phyloP scores from a whole-genome alignment of 2,797 vertebrate species.

The Etheostoma nigrum region DNA sequence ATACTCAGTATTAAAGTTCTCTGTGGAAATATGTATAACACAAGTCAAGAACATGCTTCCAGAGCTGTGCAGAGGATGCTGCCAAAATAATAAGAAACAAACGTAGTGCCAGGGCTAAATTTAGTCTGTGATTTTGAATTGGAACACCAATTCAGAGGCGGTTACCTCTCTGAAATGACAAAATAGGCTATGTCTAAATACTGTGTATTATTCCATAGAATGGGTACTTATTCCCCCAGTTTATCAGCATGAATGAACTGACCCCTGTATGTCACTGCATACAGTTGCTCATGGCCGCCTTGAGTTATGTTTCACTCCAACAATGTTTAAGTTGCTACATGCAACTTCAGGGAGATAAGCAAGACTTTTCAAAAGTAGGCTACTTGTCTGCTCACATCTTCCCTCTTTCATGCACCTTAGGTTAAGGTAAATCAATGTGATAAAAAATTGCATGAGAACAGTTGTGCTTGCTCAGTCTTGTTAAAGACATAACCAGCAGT shows the following conservation, averaged over 20 bases:
- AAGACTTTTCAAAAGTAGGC: not conserved
- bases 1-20: not conserved
- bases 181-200: not conserved
- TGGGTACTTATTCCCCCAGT: not conserved
- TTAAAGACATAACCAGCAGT: conserved; percentile 25
- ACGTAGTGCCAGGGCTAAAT: conserved; percentile 69
- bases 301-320: not conserved
- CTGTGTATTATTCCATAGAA: not conserved
- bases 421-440: not conserved
- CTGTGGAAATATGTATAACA: conserved; percentile 1
- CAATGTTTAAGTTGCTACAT: conserved; percentile 19
- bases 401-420: not conserved
- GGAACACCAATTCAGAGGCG: conserved; percentile 56
- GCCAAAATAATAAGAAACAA: conserved; percentile 59
- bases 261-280: conserved; percentile 15
- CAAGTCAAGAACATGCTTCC: not conserved
- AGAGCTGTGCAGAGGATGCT: conserved; percentile 35
- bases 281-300: not conserved
- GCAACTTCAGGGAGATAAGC: not conserved
- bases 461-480: conserved; percentile 57
- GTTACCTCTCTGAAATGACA: conserved; percentile 27
- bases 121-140: conserved; percentile 71
- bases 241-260: not conserved
- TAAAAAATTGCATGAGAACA: not conserved
- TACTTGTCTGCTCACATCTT: not conserved